Base-by-base conservation (phyloP, 2,888 invertebrate genomes). In the Phengaris arion region DNA sequence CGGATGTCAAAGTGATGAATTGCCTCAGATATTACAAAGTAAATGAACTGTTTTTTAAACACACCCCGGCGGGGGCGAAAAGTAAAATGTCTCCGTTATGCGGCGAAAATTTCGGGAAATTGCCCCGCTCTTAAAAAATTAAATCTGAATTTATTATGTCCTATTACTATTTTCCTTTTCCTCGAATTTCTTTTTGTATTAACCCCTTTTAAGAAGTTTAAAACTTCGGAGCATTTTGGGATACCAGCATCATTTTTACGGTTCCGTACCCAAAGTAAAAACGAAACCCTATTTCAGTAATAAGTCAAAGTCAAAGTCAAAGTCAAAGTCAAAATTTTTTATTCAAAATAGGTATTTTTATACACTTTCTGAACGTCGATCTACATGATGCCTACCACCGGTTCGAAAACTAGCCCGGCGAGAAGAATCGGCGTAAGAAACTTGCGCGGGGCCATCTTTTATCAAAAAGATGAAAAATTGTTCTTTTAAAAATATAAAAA, bases 1-100 rank as follows among this genome's bases (percentile, higher is more conserved):
- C 83, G 84, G 84, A 85, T 87, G 88, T 87, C 88, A 86, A 79
- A 77, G 83, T 90, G 92, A 92, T 92, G 87, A 89, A 91, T 91
- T 86, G 84, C 86, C 79, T 72, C 80, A 81, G 84, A 89, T 89
- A 90, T 91, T 89, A 89, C 86, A 87, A 87, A 88, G 85, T 86
- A 88, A 89, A 91, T 89, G 84, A 89, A 89, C 87, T 87, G 83
- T 83, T 83, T 85, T 85, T 87, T 85, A 85, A 87, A 85, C 82
- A 83, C 83, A 81, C 84, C 82, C 82, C 81, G 80, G 81, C 83
- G 83, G 84, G 82, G 82, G 81, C 79, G 83, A 83, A 86, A 86
- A 85, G 83, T 79, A 76, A 79, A 82, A 83, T 83, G 83, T 85
- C 83, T 79, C 80, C 79, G 83, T 85, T 85, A 86, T 84, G 85